phyloP scores from a whole-genome alignment of 2,113 vertebrate genomes.

The Tympanuchus pallidicinctus region DNA sequence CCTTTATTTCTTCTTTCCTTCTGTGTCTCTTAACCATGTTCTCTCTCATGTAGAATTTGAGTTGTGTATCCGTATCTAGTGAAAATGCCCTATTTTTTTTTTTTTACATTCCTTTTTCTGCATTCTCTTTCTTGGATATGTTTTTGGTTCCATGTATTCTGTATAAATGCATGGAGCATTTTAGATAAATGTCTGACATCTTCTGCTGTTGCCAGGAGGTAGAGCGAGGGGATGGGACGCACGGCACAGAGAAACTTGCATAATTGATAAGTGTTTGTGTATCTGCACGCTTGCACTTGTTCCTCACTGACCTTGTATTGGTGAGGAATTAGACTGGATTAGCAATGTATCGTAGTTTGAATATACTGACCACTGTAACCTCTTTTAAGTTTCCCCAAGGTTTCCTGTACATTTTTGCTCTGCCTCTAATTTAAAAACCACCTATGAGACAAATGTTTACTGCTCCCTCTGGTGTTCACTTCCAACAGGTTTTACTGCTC shows the following conservation, averaged over 20 bases:
- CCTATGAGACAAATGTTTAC: not conserved
- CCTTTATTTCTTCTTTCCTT: not conserved
- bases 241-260: not conserved
- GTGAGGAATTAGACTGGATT: not conserved
- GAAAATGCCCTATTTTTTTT: not conserved
- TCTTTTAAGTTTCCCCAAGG: not conserved
- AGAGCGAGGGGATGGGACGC: not conserved
- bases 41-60: not conserved
- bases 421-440: not conserved
- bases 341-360: not conserved
- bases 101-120: not conserved
- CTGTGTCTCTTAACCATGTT: not conserved
- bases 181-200: not conserved
- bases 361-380: not conserved
- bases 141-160: not conserved
- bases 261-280: not conserved
- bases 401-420: not conserved
- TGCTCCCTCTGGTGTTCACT: conserved; percentile 51
- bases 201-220: fast-evolving
- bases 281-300: not conserved
- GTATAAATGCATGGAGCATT: not conserved
- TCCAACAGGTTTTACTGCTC: not conserved
- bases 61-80: not conserved
- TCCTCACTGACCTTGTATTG: not conserved
- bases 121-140: not conserved